phyloP scores from a whole-genome alignment of 2,797 vertebrate genomes.

The Notoglanidium macrostoma region DNA sequence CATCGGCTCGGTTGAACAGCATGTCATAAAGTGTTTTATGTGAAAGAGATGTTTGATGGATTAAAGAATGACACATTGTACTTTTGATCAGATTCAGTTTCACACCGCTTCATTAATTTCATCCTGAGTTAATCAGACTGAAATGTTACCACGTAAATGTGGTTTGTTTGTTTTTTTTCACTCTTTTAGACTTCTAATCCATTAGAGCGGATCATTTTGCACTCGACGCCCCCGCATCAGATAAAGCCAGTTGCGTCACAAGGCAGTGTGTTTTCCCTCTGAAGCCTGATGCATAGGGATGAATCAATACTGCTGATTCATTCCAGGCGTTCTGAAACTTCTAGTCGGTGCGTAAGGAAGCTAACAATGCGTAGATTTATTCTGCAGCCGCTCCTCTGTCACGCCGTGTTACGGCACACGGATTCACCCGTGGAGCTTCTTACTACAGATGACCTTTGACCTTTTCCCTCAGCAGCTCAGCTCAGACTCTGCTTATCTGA shows the following conservation, averaged over 20 bases:
- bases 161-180: not conserved
- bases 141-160: not conserved
- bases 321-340: not conserved
- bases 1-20: no score
- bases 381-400: not conserved
- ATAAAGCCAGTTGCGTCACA: not conserved
- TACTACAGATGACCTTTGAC: slow-evolving; percentile 27
- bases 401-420: not conserved
- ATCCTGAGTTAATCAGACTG: not conserved
- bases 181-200: not conserved
- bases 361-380: not conserved
- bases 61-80: not conserved
- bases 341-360: not conserved
- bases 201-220: not conserved
- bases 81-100: no score
- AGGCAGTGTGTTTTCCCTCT: not conserved
- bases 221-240: not conserved
- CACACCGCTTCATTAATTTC: not conserved
- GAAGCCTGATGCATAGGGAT: not conserved
- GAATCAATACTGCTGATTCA: not conserved
- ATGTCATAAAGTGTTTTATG: no score
- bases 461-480: slow-evolving; percentile 7
- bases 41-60: no score
- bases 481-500: slow-evolving; percentile 58
- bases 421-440: not conserved